Evolutionary conservation across 2,113 vertebrate species (phyloP).

Genomic region (Albula goreensis): DNA sequence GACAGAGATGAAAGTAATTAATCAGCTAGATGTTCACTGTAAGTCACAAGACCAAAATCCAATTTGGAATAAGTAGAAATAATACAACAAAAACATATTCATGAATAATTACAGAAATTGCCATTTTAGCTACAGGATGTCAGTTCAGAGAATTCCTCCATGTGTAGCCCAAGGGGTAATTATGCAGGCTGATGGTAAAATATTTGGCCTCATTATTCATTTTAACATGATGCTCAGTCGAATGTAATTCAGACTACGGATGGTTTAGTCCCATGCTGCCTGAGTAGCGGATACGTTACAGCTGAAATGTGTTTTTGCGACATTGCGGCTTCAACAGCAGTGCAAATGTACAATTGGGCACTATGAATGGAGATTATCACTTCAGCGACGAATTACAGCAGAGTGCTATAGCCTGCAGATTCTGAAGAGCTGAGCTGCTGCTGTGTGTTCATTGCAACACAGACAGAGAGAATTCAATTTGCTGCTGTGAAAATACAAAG

Average conservation of each 20-base stretch:
- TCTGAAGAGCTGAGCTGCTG: background rate
- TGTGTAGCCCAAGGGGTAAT: background rate
- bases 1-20: no score
- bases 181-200: background rate
- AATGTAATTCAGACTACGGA: background rate
- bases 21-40: no score
- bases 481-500: background rate
- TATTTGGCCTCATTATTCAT: background rate
- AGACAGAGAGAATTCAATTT: slow-evolving; percentile 11
- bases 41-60: background rate
- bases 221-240: background rate
- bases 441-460: background rate
- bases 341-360: background rate
- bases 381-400: background rate
- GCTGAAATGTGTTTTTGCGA: background rate
- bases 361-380: background rate
- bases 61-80: background rate
- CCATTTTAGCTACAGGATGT: background rate
- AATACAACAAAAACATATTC: background rate
- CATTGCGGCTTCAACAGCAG: background rate
- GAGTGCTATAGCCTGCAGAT: background rate
- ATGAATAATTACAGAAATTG: background rate
- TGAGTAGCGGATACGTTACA: background rate
- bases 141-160: background rate
- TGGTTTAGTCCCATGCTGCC: background rate